phyloP scores from a whole-genome alignment of 2,797 vertebrate genomes.

The Oreochromis grahami region DNA sequence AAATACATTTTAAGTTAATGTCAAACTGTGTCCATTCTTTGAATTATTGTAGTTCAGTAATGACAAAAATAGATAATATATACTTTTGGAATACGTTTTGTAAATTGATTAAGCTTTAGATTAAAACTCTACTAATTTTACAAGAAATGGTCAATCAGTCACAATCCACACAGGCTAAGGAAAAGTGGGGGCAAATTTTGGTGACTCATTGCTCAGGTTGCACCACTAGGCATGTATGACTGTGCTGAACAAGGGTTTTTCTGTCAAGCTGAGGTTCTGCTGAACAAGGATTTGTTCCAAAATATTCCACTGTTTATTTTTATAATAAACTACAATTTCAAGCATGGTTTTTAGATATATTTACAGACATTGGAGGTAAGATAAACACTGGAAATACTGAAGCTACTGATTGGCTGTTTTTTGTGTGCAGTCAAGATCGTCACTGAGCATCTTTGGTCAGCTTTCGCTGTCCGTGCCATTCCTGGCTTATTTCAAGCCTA shows the following conservation, averaged over 20 bases:
- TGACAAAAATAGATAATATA: neutral
- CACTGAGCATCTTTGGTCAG: neutral
- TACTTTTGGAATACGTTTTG: neutral
- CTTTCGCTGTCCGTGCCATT: neutral
- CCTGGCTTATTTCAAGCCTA: neutral
- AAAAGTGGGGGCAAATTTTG: too few relatives aligned
- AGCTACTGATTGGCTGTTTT: neutral
- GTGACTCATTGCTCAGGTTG: too few relatives aligned
- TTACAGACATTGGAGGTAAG: neutral
- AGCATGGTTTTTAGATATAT: neutral
- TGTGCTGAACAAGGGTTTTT: neutral
- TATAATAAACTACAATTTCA: neutral
- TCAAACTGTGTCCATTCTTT: neutral
- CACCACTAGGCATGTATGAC: neutral
- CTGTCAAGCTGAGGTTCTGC: neutral
- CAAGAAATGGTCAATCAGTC: neutral
- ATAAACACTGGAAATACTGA: neutral
- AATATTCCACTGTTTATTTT: neutral
- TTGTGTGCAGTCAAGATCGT: neutral
- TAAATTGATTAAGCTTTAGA: neutral
- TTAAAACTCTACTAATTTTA: too few relatives aligned
- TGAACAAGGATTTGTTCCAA: neutral
- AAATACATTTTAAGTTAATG: neutral
- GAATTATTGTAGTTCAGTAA: neutral
- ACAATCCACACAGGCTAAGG: neutral